Conservation (phyloP, 2,797 vertebrate species). For the Heteromormyrus szaboi region DNA sequence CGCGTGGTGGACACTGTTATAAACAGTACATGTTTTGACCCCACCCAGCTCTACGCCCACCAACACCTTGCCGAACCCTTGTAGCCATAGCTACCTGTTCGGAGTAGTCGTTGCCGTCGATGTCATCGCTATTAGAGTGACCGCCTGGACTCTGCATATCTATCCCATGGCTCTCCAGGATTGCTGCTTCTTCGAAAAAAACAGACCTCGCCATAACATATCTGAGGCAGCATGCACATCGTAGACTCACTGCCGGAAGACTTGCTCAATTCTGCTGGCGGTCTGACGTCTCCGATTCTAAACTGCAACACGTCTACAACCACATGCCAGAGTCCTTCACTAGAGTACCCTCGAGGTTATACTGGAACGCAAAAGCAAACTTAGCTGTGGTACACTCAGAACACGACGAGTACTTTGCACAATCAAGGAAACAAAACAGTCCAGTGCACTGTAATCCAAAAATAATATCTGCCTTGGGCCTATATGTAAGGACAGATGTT, state of each 20-base stretch:
- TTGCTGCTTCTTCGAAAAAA: conserved; percentile 99
- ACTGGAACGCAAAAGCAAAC: not conserved
- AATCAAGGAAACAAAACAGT: not conserved
- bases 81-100: conserved; percentile 72
- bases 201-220: conserved; percentile 92
- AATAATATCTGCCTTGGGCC: not conserved
- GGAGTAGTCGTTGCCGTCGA: conserved; percentile 89
- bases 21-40: not conserved
- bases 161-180: conserved; percentile 98
- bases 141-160: conserved; percentile 95
- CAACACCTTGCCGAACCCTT: not conserved
- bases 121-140: conserved; percentile 93
- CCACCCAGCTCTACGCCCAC: conserved; percentile 29
- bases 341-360: not conserved
- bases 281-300: not conserved
- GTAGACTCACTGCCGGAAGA: not conserved
- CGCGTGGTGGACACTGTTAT: not conserved
- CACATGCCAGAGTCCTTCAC: not conserved
- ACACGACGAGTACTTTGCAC: not conserved
- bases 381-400: not conserved
- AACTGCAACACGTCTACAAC: not conserved
- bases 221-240: conserved; percentile 47
- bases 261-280: not conserved
- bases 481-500: not conserved
- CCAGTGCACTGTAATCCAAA: not conserved